Conservation (phyloP, 2,797 vertebrate genomes). For the Spinibarbus caldwelli region DNA sequence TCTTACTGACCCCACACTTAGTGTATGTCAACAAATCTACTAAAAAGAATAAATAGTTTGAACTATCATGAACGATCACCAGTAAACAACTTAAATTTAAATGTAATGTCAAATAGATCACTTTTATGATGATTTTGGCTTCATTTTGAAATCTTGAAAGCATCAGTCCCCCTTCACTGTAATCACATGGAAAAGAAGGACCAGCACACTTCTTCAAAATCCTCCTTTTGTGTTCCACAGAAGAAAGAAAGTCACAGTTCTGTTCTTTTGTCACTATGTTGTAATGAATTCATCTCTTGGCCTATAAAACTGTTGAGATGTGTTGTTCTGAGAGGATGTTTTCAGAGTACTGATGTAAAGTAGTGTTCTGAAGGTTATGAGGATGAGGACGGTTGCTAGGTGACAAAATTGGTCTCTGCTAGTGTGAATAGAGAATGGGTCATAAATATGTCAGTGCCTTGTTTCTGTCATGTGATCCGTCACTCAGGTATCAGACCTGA, state of each 20-base stretch:
- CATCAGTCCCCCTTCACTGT: not conserved
- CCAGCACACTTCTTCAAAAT: not conserved
- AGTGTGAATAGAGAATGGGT: not conserved
- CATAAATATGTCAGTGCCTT: conserved; percentile 21
- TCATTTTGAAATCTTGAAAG: not conserved
- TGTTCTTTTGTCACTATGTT: not conserved
- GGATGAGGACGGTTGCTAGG: conserved; percentile 35
- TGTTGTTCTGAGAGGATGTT: conserved; percentile 16
- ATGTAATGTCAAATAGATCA: not conserved
- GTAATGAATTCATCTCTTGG: conserved; percentile 13
- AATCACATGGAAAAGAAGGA: not conserved
- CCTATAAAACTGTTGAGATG: conserved; percentile 12
- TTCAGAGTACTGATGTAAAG: conserved; percentile 23
- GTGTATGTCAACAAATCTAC: not conserved
- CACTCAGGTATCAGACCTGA: conserved; percentile 1
- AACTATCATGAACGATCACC: not conserved
- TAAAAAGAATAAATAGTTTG: not conserved
- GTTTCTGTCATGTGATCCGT: conserved; percentile 25
- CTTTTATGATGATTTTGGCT: not conserved
- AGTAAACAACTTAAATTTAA: not conserved
- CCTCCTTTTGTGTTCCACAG: not conserved
- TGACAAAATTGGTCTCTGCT: conserved; percentile 30
- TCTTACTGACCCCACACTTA: not conserved
- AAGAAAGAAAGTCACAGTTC: not conserved
- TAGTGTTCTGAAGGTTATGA: conserved; percentile 27